Base-by-base conservation (phyloP, 2,113 vertebrate genomes). In the Rallus limicola region DNA sequence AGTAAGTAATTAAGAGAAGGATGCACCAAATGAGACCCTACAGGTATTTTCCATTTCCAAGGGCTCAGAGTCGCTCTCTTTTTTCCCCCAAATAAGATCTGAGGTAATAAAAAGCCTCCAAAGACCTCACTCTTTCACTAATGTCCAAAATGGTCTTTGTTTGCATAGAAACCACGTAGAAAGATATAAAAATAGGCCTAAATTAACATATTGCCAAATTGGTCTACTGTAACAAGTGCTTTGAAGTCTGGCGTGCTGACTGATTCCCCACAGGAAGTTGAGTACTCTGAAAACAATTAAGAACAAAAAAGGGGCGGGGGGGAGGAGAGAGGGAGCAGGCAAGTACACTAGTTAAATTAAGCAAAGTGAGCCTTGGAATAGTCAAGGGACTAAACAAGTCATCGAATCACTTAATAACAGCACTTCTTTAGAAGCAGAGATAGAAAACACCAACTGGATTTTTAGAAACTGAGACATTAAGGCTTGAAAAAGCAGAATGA, bases 121-220 rank as follows among this genome's bases (percentile, higher is more conserved):
- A 95, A 94, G 90, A 78, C 78, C 78, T 79, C 5, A 2, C 84
- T 92, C 55, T 91, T 84, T 63, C 10, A 10, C 38, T 78, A 79
- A 82, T 90, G 92, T 94, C 96, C 92, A 92, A 95, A 92, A 92
- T 84, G 94, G 88, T 93, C 92, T 85, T 95, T 94, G 91, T 96
- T 96, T 95, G 92, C 58, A 38, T 91, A 95, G 89, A 91, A 93
- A 92, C 62, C 84, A 89, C 38, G 31, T 91, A 79, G 6, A 40
- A 96, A 94, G 86, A 82, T 93, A 95, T 88, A 95, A 94, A 96
- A 96, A 93, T 96, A 95, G 91, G 60, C 88, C 84, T 97, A 92
- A 97, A 97, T 97, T 97, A 97, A 91, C 85, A 97, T 97, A 95
- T 94, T 98, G 86, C 95, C 96, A 97, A 97, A 96, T 97, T 48